Conservation (phyloP, 92 coral and sea anemone genomes). For the Desmophyllum pertusum region DNA sequence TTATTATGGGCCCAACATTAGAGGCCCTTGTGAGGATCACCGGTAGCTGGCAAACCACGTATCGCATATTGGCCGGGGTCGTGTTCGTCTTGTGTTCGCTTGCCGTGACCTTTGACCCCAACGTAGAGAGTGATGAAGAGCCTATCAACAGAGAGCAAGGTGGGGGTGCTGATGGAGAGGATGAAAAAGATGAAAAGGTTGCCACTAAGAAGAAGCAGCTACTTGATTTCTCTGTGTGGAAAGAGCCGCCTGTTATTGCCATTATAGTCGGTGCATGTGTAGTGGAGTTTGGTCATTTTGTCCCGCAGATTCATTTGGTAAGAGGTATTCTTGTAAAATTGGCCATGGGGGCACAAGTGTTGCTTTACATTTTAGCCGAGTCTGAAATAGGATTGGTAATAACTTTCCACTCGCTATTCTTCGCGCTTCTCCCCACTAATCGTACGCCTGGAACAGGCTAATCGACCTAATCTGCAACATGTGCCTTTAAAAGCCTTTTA, state of each 20-base stretch:
- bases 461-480: too few species aligned
- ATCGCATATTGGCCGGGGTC: constrained; percentile 44
- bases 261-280: constrained; percentile 10
- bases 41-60: constrained; percentile 53
- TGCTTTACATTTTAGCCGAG: too few species aligned
- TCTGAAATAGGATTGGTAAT: too few species aligned
- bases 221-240: constrained; percentile 23
- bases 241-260: constrained; percentile 19
- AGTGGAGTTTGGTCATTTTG: constrained; percentile 30
- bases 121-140: constrained; percentile 27
- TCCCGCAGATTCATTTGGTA: constrained; percentile 30
- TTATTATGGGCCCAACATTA: constrained; percentile 46
- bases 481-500: too few species aligned
- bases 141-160: background rate
- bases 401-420: too few species aligned
- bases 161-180: background rate
- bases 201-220: background rate
- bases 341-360: too few species aligned
- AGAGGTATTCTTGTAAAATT: too few species aligned
- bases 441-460: too few species aligned
- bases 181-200: background rate
- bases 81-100: constrained; percentile 17
- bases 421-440: too few species aligned
- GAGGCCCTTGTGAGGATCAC: constrained; percentile 34
- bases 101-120: constrained; percentile 45